Evolutionary conservation across 1,140 invertebrate genomes (phyloP).

Genomic region (Drosophila nigrodunni): DNA sequence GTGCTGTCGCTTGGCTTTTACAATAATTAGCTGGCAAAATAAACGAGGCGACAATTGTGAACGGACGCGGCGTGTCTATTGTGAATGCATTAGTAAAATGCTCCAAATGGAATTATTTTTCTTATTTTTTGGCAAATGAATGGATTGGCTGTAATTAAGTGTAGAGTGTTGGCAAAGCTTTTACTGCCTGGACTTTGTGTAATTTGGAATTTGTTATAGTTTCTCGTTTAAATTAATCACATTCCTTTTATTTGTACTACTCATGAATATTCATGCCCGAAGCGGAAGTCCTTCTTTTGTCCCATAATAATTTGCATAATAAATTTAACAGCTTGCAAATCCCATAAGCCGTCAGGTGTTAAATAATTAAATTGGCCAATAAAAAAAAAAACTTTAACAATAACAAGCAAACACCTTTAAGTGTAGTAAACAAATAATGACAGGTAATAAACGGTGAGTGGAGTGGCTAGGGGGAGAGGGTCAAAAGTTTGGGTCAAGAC

Average conservation of each 20-base stretch:
- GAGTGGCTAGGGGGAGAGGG: neutral
- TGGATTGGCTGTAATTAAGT: slow-evolving; percentile 17
- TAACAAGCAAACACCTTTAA: slow-evolving; percentile 36
- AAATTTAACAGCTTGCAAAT: no score
- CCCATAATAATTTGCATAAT: no score
- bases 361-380: slow-evolving; percentile 46
- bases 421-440: slow-evolving; percentile 27
- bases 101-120: slow-evolving; percentile 15
- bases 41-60: slow-evolving; percentile 60
- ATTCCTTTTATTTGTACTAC: neutral
- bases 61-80: slow-evolving; percentile 9
- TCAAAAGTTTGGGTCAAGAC: slow-evolving; percentile 8
- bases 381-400: slow-evolving; percentile 26
- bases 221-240: slow-evolving; percentile 10
- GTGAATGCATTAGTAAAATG: slow-evolving; percentile 56
- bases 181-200: slow-evolving; percentile 9
- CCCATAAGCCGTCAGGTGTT: slow-evolving; percentile 2
- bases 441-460: neutral
- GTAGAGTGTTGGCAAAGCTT: slow-evolving; percentile 6
- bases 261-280: slow-evolving; percentile 18
- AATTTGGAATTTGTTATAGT: slow-evolving; percentile 2
- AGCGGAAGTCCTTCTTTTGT: slow-evolving; percentile 10
- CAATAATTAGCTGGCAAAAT: slow-evolving; percentile 66
- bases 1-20: slow-evolving; percentile 45
- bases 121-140: slow-evolving; percentile 7